Base-by-base conservation (phyloP, 2,797 vertebrate species). In the Gobionotothen gibberifrons region DNA sequence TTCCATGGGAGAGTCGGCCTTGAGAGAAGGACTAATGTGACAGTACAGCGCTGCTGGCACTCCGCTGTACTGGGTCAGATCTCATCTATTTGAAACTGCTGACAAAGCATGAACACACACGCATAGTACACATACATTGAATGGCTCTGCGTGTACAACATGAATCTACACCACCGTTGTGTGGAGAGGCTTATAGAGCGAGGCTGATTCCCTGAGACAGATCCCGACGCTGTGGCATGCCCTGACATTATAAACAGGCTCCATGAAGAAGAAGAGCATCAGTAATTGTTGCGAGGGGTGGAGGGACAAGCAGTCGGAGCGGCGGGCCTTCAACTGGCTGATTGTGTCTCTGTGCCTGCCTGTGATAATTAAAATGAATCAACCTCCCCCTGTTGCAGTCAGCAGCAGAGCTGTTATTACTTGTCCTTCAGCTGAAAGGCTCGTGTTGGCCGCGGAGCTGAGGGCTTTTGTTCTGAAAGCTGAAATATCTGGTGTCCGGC, bases 311-410 rank as follows among this genome's bases (percentile, higher is more conserved):
- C 61, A 43, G 69, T 42, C 21, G 40, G 49, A 68, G 72, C 54
- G n/a, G 65, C 8, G 5, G 60, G 70, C 76, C 76, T 82, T 83
- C 78, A 53, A 74, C 67, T 46, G 81, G 59, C 85, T 88, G 80
- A 89, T 84, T 89, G 87, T 89, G 87, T 87, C 73, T 86, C 85
- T 88, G 87, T 80, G 86, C 62, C 75, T 85, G 85, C 59, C 79
- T 76, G 66, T 70, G 76, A 89, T 93, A 90, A 92, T 90, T 90
- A 88, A 92, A 92, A 89, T 64, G 55, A 89, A 56, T 86, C 84
- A 57, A 44, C 64, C 76, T 47, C 74, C 74, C 72, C 40, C 51
- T 22, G 16, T 40, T 69, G 40, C 69, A 65, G 66, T 67, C 74
- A 40, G 65, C 54, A 14, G 69, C 61, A 22, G 55, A 77, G 75